phyloP scores from a whole-genome alignment of 2,888 invertebrate species.

The Nomada flava region DNA sequence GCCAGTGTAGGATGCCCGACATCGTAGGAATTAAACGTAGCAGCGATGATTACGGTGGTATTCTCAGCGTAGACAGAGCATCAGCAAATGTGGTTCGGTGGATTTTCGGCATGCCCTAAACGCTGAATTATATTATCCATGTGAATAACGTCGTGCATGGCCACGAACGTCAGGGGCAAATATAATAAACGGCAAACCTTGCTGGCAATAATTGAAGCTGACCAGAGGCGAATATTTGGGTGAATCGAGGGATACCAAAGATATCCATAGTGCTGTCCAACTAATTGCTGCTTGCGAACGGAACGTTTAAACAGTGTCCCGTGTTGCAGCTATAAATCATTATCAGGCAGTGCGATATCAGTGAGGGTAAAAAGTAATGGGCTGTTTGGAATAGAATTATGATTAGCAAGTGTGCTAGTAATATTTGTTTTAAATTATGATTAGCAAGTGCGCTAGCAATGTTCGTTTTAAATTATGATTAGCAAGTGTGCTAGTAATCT shows the following conservation, averaged over 20 bases:
- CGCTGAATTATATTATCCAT: conserved; percentile 57
- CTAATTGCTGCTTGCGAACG: background rate
- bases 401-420: too few relatives aligned
- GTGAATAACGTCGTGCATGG: conserved; percentile 11
- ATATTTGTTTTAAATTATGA: too few relatives aligned
- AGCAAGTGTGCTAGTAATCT: too few relatives aligned
- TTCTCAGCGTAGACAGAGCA: conserved; percentile 36
- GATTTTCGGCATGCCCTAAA: conserved; percentile 47
- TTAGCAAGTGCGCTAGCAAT: too few relatives aligned
- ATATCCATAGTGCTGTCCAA: conserved; percentile 1
- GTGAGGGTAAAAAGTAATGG: background rate
- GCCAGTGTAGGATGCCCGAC: background rate
- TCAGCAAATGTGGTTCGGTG: conserved; percentile 32
- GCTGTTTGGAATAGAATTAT: background rate
- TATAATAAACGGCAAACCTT: conserved; percentile 55
- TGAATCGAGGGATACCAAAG: conserved; percentile 31
- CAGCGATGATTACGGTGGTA: conserved; percentile 6
- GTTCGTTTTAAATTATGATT: too few relatives aligned
- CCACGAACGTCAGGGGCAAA: conserved; percentile 43
- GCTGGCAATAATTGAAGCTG: conserved; percentile 51
- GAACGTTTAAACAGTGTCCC: conserved; percentile 19
- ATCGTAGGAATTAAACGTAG: conserved; percentile 7
- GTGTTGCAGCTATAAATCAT: background rate
- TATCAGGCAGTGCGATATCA: background rate
- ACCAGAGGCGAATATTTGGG: conserved; percentile 31